phyloP scores from a whole-genome alignment of 2,797 vertebrate genomes.

The Mareca strepera region DNA sequence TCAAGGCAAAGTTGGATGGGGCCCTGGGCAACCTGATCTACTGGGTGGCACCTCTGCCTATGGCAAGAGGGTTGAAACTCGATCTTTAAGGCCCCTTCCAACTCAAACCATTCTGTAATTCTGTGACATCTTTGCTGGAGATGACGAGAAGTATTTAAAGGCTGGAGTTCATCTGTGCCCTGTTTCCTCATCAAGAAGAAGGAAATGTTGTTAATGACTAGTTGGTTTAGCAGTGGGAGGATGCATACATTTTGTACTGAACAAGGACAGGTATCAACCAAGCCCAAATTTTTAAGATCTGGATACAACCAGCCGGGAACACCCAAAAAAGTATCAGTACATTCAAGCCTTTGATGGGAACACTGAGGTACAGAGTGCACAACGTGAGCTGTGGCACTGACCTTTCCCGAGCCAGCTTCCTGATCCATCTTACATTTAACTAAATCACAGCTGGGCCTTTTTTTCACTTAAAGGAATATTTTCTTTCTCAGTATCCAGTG shows the following conservation, averaged over 20 bases:
- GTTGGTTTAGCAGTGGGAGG: neutral
- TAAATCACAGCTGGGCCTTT: neutral
- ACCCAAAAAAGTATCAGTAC: neutral
- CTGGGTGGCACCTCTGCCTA: too few relatives aligned
- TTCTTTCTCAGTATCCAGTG: neutral
- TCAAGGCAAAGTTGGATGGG: too few relatives aligned
- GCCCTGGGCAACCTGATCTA: too few relatives aligned
- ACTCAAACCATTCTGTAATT: too few relatives aligned
- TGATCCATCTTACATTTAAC: neutral
- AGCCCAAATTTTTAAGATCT: neutral
- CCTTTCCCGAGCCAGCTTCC: neutral
- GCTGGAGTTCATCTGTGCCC: neutral
- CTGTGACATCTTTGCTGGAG: neutral
- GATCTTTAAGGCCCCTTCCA: too few relatives aligned
- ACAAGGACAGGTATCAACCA: neutral
- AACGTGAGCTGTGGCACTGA: neutral
- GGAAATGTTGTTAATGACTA: neutral
- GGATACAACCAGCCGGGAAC: neutral
- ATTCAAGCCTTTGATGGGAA: neutral
- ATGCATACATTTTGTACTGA: neutral
- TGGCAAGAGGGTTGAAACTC: too few relatives aligned
- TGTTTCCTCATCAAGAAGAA: neutral
- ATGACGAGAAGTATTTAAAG: neutral
- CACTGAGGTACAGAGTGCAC: neutral
- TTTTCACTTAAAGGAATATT: neutral